Evolutionary conservation across 2,888 invertebrate genomes (phyloP).

Genomic region (Eupelmus urozonus): DNA sequence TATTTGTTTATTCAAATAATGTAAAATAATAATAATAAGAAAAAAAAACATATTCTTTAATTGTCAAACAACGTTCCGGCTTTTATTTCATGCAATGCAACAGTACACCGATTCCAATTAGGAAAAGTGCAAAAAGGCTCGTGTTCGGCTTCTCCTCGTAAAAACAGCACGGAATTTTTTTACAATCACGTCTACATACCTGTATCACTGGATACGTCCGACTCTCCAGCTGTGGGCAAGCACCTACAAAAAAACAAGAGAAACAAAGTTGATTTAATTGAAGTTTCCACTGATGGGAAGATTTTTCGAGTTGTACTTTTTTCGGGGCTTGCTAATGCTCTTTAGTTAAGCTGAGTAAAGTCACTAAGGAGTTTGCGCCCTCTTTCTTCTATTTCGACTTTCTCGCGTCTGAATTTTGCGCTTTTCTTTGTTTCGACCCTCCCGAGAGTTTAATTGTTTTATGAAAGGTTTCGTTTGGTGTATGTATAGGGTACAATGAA

Average conservation of each 20-base stretch:
- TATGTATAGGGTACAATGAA: background rate
- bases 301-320: conserved; percentile 42
- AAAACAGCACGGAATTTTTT: conserved; percentile 3
- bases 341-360: conserved; percentile 19
- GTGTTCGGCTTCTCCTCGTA: background rate
- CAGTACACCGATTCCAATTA: conserved; percentile 1
- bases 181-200: background rate
- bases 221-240: background rate
- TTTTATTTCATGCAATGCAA: background rate
- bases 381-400: background rate
- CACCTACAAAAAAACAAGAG: conserved; percentile 24
- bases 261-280: conserved; percentile 54
- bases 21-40: no score
- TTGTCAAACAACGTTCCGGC: no score
- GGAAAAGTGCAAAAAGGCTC: background rate
- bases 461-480: background rate
- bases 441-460: conserved; percentile 36
- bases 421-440: background rate
- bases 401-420: background rate
- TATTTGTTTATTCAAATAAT: no score
- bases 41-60: no score
- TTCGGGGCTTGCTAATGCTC: conserved; percentile 27
- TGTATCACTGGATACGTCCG: conserved; percentile 12
- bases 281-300: conserved; percentile 30
- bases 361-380: conserved; percentile 12